These are phyloP conservation scores for Petromus typicus DNA, from an alignment of 2,113 vertebrate genomes.

Conservation along the genomic window DNA sequence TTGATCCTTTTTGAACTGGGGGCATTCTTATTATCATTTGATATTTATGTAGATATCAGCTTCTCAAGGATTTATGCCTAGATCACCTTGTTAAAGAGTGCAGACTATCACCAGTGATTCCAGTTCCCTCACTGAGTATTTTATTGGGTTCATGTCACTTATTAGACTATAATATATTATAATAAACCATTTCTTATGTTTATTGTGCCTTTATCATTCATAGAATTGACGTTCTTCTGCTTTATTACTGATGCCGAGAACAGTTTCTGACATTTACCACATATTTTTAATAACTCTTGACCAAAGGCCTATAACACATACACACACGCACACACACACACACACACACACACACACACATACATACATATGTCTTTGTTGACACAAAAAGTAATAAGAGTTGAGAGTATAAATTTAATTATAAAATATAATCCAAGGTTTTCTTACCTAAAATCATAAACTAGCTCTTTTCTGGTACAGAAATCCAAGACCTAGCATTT, in stretches of 20 bases:
- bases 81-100: not conserved
- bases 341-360: not conserved
- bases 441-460: not conserved
- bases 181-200: not conserved
- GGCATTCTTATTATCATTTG: not conserved
- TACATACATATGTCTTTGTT: not conserved
- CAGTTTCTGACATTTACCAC: not conserved
- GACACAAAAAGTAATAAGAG: not conserved
- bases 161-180: not conserved
- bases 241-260: not conserved
- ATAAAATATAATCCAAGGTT: not conserved
- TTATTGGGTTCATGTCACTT: not conserved
- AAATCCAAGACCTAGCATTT: not conserved
- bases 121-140: not conserved
- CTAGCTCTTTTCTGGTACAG: not conserved
- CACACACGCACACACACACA: not conserved
- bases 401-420: slow-evolving; percentile 13
- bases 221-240: not conserved
- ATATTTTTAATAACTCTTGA: not conserved
- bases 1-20: not conserved
- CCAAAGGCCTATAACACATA: not conserved
- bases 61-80: not conserved
- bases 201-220: not conserved
- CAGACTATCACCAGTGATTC: not conserved
- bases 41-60: not conserved